phyloP scores from a whole-genome alignment of 2,797 vertebrate species.

The Acrossocheilus fasciatus region DNA sequence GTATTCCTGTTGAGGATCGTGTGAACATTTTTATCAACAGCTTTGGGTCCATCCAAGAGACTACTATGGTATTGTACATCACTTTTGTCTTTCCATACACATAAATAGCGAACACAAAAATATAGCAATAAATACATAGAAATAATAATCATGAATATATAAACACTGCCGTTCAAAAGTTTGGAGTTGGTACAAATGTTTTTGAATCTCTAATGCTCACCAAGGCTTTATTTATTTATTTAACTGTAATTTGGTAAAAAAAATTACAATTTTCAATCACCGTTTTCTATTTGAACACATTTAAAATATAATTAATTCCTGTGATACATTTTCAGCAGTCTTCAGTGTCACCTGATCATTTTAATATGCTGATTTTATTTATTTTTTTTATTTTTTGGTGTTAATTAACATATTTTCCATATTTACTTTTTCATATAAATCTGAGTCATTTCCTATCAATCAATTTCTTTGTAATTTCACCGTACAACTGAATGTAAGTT shows the following conservation, averaged over 20 bases:
- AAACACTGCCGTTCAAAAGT: neutral
- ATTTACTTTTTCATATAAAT: slow-evolving; percentile 42
- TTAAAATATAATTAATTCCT: neutral
- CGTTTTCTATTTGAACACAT: neutral
- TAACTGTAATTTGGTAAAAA: neutral
- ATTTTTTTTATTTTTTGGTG: neutral
- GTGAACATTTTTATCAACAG: slow-evolving; percentile 99
- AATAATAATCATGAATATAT: neutral
- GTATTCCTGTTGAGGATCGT: slow-evolving; percentile 95
- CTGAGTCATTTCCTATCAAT: neutral
- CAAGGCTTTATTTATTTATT: neutral
- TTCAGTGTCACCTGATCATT: neutral
- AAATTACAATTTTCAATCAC: neutral
- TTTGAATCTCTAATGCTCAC: neutral
- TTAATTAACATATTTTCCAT: neutral
- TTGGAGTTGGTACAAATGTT: neutral
- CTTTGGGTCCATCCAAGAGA: slow-evolving; percentile 99
- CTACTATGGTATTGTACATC: slow-evolving; percentile 90
- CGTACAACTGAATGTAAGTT: neutral
- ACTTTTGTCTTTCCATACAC: neutral
- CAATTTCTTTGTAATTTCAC: neutral
- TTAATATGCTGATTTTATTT: neutral
- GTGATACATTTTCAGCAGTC: neutral
- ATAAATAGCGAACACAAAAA: neutral
- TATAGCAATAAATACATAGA: neutral